These are phyloP conservation scores for Nineta flava DNA, from an alignment of 2,888 invertebrate species.

Conservation along the genomic window DNA sequence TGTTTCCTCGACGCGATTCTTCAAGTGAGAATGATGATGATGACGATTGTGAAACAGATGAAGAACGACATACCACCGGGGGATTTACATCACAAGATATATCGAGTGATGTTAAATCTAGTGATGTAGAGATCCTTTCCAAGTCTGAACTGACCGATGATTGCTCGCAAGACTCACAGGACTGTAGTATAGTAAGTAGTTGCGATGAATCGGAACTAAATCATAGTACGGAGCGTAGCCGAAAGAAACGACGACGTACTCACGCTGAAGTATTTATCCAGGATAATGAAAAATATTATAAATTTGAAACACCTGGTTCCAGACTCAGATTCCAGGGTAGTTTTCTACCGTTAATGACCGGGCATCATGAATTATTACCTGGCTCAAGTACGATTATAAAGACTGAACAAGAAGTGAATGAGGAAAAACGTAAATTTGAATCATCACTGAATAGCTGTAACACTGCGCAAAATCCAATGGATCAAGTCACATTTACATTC, in stretches of 20 bases:
- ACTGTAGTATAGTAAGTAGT: slow-evolving; percentile 2
- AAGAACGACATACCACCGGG: slow-evolving; percentile 28
- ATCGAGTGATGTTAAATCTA: slow-evolving; percentile 21
- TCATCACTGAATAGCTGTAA: slow-evolving; percentile 15
- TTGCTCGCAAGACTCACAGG: neutral
- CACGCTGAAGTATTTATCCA: slow-evolving; percentile 39
- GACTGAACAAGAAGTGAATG: slow-evolving; percentile 15
- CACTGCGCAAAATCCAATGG: slow-evolving; percentile 30
- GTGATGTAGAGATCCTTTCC: slow-evolving; percentile 11
- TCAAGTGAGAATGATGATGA: slow-evolving; percentile 35
- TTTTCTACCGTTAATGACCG: slow-evolving; percentile 9
- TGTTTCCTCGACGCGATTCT: slow-evolving; percentile 59
- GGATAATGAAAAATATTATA: slow-evolving; percentile 42
- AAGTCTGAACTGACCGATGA: slow-evolving; percentile 21
- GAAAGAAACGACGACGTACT: slow-evolving; percentile 25
- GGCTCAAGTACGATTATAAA: slow-evolving; percentile 22
- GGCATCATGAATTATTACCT: slow-evolving; percentile 12
- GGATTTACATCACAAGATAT: slow-evolving; percentile 16
- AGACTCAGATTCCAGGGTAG: slow-evolving; percentile 30
- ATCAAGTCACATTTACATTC: slow-evolving; percentile 54
- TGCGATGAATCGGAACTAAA: neutral
- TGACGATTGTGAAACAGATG: slow-evolving; percentile 28
- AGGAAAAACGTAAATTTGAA: slow-evolving; percentile 8
- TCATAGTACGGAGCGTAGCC: neutral
- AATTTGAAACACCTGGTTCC: slow-evolving; percentile 30